These are phyloP conservation scores for Tringa solitaria DNA, from an alignment of 2,113 vertebrate species.

Conservation along the genomic window DNA sequence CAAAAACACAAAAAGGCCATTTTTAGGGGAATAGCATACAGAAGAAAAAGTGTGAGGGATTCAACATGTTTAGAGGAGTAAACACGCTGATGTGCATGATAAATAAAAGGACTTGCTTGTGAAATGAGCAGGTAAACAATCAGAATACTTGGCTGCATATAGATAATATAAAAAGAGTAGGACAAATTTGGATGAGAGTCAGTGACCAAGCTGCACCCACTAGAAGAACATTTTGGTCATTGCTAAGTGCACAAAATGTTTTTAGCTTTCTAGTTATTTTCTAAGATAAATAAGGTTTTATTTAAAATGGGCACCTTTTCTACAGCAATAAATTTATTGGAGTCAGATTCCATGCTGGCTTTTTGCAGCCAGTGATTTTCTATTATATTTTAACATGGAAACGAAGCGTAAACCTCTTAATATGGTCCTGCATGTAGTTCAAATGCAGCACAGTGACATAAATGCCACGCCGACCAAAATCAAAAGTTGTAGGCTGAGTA, in stretches of 20 bases:
- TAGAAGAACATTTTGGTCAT: background rate
- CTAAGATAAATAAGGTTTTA: background rate
- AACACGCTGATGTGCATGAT: background rate
- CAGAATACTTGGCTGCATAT: background rate
- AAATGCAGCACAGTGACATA: background rate
- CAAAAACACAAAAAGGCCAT: background rate
- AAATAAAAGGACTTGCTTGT: background rate
- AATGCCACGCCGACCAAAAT: background rate
- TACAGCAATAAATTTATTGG: background rate
- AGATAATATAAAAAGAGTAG: background rate
- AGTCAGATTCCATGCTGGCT: background rate
- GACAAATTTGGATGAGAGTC: background rate
- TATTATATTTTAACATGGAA: background rate
- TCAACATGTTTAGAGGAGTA: too few relatives aligned
- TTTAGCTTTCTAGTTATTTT: background rate
- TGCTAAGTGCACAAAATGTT: accelerated
- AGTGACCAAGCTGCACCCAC: background rate
- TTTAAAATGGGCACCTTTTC: background rate
- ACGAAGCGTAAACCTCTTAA: background rate
- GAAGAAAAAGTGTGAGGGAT: background rate
- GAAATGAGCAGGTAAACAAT: background rate
- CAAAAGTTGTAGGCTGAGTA: background rate
- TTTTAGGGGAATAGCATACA: background rate
- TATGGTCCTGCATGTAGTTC: background rate
- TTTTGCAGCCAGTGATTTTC: background rate